Evolutionary conservation across 2,113 vertebrate species (phyloP).

Genomic region (Mugil cephalus): DNA sequence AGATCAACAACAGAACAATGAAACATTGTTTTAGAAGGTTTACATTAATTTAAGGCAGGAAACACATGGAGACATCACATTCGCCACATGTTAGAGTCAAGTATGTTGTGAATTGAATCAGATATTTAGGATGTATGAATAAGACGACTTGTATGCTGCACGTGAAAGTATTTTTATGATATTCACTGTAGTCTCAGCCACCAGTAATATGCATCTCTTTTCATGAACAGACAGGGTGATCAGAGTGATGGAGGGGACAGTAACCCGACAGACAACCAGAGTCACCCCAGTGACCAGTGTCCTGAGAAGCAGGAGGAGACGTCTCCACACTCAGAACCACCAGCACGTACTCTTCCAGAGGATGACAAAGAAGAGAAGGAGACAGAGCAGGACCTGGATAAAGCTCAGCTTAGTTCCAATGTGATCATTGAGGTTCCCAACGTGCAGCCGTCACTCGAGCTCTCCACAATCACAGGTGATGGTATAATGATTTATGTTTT

Average conservation of each 20-base stretch:
- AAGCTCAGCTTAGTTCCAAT: constrained; percentile 73
- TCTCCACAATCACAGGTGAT: constrained; percentile 82
- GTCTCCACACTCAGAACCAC: constrained; percentile 31
- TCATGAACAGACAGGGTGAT: constrained; percentile 49
- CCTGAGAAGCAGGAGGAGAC: constrained; percentile 57
- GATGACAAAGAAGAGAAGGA: constrained; percentile 40
- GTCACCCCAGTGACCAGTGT: constrained; percentile 36
- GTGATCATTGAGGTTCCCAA: constrained; percentile 76
- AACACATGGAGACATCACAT: too few species aligned
- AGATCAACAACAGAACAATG: background rate
- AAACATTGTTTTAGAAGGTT: too few species aligned
- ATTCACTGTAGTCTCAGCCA: too few species aligned
- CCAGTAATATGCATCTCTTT: constrained; percentile 6
- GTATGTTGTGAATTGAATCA: too few species aligned
- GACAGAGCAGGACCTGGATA: constrained; percentile 55
- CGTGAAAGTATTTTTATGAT: too few species aligned
- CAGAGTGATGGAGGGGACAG: constrained; percentile 10
- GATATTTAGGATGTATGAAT: too few species aligned
- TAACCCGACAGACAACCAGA: constrained; percentile 37
- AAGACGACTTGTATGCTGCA: too few species aligned
- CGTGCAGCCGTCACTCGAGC: constrained; percentile 75
- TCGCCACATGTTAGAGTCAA: too few species aligned
- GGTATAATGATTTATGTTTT: background rate
- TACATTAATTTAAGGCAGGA: too few species aligned
- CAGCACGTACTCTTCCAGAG: constrained; percentile 28